phyloP scores from a whole-genome alignment of 2,797 vertebrate species.

The Sylvia borin region DNA sequence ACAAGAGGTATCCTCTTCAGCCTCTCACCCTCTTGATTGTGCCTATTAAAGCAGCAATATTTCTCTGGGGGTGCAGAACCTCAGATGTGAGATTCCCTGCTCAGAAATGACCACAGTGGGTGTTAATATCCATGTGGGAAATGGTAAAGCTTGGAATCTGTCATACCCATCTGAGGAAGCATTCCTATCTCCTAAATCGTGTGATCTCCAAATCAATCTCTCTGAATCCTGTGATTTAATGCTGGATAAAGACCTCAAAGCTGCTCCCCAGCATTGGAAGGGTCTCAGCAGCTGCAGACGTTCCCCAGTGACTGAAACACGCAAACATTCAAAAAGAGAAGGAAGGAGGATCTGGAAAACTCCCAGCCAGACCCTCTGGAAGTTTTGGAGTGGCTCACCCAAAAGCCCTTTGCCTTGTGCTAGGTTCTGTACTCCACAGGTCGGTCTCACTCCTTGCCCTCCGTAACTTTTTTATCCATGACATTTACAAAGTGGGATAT shows the following conservation, averaged over 20 bases:
- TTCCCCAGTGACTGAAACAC: background rate
- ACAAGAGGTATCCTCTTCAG: background rate
- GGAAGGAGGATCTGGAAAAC: background rate
- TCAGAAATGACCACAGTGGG: background rate
- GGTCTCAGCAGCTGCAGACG: background rate
- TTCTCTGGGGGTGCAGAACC: background rate
- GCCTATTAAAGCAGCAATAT: background rate
- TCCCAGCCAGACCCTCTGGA: background rate
- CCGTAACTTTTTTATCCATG: accelerated
- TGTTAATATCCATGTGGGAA: background rate
- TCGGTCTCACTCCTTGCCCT: background rate
- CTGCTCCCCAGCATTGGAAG: background rate
- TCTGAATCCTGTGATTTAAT: background rate
- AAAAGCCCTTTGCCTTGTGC: background rate
- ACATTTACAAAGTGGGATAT: accelerated
- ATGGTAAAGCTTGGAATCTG: background rate
- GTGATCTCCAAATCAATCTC: no score
- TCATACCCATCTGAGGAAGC: background rate
- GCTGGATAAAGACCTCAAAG: background rate
- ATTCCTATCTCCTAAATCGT: background rate
- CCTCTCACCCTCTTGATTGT: background rate
- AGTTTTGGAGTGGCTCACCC: background rate
- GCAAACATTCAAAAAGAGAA: background rate
- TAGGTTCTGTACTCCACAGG: background rate
- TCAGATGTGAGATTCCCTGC: background rate